Evolutionary conservation across 35 echinoderm and acorn worm species (phyloP).

Genomic region (Patiria miniata): DNA sequence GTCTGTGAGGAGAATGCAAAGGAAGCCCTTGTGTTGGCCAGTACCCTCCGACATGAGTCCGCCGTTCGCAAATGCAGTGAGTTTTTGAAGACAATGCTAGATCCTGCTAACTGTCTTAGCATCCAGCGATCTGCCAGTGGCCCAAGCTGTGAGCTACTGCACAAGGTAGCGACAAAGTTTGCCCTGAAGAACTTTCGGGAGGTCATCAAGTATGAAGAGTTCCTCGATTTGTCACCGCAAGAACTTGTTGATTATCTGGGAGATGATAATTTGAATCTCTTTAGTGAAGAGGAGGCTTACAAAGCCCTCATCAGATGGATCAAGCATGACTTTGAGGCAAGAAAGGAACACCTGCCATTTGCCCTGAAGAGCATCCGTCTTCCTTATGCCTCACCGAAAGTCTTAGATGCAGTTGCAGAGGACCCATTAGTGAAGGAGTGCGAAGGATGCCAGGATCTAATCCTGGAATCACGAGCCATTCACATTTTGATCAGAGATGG

Average conservation of each 20-base stretch:
- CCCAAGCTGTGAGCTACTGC: conserved; percentile 75
- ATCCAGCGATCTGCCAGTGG: conserved; percentile 75
- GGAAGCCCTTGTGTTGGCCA: conserved; percentile 77
- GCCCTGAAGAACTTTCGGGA: conserved; percentile 92
- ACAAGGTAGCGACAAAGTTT: conserved; percentile 84
- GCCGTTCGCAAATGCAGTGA: conserved; percentile 94
- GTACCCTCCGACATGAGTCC: conserved; percentile 80
- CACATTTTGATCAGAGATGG: conserved; percentile 84
- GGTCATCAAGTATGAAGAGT: conserved; percentile 82
- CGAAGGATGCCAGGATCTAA: conserved; percentile 69
- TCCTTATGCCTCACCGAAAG: conserved; percentile 74
- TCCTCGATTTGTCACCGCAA: conserved; percentile 57
- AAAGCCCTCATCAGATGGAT: conserved; percentile 90
- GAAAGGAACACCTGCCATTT: conserved; percentile 54
- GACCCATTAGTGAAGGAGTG: conserved; percentile 61
- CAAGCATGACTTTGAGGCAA: conserved; percentile 62
- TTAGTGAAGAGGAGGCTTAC: conserved; percentile 83
- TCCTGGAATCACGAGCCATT: conserved; percentile 73
- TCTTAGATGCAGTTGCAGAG: conserved; percentile 57
- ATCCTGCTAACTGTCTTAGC: conserved; percentile 81
- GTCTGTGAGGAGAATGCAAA: conserved; percentile 90
- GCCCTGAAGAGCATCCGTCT: conserved; percentile 69
- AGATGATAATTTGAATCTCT: conserved; percentile 89
- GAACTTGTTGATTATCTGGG: conserved; percentile 86
- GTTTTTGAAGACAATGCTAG: conserved; percentile 80